Conservation (phyloP, 1,140 invertebrate species). For the Mesaphorura yosii region DNA sequence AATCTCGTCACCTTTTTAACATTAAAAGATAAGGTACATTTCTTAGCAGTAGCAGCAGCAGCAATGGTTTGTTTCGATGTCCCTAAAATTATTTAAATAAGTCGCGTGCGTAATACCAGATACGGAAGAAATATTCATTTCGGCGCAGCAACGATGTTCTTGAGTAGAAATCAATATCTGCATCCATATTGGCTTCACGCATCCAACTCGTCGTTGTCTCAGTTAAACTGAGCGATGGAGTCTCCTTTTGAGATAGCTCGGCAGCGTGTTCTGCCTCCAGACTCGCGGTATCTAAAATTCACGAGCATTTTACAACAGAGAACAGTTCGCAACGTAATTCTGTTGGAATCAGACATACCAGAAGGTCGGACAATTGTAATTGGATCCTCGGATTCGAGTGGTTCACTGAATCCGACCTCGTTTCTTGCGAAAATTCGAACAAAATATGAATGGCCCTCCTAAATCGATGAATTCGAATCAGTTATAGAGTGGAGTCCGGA, state of each 20-base stretch:
- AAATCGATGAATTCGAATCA: constrained; percentile 6
- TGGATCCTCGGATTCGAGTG: constrained; percentile 82
- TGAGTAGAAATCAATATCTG: constrained; percentile 77
- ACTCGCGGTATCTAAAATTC: not conserved
- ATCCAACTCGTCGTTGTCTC: constrained; percentile 90
- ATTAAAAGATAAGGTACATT: no score
- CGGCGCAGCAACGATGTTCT: constrained; percentile 62
- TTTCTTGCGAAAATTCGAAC: constrained; percentile 86
- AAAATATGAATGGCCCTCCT: constrained; percentile 76
- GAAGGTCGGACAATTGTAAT: constrained; percentile 68
- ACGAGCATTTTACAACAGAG: not conserved
- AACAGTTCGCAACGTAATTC: not conserved
- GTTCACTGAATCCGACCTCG: constrained; percentile 88
- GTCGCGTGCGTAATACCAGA: constrained; percentile 74
- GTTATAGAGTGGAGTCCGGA: not conserved
- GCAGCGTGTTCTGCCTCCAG: not conserved
- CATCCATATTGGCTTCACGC: constrained; percentile 79
- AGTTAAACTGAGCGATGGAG: constrained; percentile 47
- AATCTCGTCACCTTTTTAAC: no score
- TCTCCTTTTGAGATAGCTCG: constrained; percentile 1
- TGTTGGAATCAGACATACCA: constrained; percentile 46
- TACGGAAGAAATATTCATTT: constrained; percentile 89
- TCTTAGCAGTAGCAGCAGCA: no score
- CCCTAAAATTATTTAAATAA: constrained; percentile 48
- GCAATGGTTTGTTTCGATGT: not conserved